phyloP scores from a whole-genome alignment of 2,113 vertebrate genomes.

The Hippolais icterina region DNA sequence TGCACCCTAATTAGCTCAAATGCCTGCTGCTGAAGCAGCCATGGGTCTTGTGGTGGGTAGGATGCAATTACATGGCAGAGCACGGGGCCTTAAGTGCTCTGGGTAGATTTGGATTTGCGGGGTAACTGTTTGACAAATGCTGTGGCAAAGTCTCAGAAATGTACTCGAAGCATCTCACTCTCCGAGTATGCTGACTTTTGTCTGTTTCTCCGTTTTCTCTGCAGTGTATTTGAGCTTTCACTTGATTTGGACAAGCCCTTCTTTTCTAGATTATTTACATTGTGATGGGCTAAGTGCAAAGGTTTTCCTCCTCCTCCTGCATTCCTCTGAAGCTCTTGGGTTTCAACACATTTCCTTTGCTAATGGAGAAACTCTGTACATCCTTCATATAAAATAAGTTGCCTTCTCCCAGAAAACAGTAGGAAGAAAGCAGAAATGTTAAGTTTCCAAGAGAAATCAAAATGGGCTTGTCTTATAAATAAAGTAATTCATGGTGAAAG shows the following conservation, averaged over 20 bases:
- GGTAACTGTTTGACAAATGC: not conserved
- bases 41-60: not conserved
- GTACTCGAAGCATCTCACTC: not conserved
- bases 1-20: not conserved
- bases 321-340: not conserved
- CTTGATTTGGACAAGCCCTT: not conserved
- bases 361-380: not conserved
- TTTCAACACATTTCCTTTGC: not conserved
- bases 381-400: not conserved
- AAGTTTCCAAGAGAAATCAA: not conserved
- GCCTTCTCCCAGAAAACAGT: not conserved
- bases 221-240: not conserved
- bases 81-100: not conserved
- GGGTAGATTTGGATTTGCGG: not conserved
- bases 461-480: not conserved
- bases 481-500: not conserved
- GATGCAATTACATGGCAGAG: not conserved
- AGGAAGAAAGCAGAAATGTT: not conserved
- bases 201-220: not conserved
- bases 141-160: not conserved
- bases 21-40: not conserved
- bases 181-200: not conserved
- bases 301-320: not conserved
- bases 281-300: not conserved
- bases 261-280: not conserved